Conservation (phyloP, 2,113 vertebrate genomes). For the Nannobrachium achirus region DNA sequence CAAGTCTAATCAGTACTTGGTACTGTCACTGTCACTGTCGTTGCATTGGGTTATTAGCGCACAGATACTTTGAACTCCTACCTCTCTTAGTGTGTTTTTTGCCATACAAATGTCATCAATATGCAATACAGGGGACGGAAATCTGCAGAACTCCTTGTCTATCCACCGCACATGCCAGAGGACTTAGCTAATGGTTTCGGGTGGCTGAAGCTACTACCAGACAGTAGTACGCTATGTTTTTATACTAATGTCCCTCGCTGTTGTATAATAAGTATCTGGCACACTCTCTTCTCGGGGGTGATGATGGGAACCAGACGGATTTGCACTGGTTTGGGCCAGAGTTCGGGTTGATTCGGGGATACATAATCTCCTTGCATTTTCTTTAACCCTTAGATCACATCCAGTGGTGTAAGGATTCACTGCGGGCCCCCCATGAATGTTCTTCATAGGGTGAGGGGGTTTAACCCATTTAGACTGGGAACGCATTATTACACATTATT, state of each 20-base stretch:
- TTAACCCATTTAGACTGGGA: too few relatives aligned
- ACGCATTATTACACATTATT: too few relatives aligned
- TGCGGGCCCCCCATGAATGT: too few relatives aligned
- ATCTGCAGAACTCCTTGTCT: background rate
- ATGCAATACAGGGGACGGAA: too few relatives aligned
- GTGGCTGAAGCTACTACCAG: slow-evolving; percentile 7
- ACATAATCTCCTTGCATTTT: slow-evolving; percentile 33
- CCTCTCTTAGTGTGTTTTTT: too few relatives aligned
- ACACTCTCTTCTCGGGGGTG: background rate
- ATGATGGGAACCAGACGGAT: slow-evolving; percentile 24
- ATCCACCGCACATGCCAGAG: background rate
- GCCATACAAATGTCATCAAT: too few relatives aligned
- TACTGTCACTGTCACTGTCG: background rate
- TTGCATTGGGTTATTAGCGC: background rate
- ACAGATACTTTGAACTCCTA: too few relatives aligned
- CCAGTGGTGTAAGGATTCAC: too few relatives aligned
- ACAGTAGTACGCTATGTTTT: slow-evolving; percentile 13
- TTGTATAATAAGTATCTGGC: background rate
- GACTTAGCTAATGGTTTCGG: slow-evolving; percentile 3
- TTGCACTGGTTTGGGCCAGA: slow-evolving; percentile 1
- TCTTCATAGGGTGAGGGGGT: too few relatives aligned
- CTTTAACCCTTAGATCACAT: slow-evolving; percentile 25
- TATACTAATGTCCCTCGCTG: background rate
- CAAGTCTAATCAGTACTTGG: background rate
- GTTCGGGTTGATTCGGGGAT: slow-evolving; percentile 26